A percentile compares a stretch with the other conserved stretches of the same genome.
phyloP scores from a whole-genome alignment of 2,113 vertebrate genomes.

The Alligator mississippiensis region DNA sequence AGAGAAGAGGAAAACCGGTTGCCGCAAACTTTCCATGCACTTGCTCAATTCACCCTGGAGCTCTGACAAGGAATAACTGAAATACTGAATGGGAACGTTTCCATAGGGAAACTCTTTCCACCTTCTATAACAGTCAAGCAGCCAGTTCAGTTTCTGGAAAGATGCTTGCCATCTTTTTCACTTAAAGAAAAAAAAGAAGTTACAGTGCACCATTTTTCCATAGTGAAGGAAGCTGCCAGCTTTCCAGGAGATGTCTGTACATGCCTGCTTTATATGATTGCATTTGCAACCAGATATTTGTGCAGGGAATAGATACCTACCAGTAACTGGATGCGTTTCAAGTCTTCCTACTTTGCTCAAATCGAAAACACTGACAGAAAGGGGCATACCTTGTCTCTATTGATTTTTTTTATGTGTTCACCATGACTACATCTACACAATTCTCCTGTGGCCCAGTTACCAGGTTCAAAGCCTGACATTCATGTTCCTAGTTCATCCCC shows the following conservation, averaged over 20 bases:
- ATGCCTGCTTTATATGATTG: not conserved
- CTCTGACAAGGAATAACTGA: slow-evolving; percentile 36
- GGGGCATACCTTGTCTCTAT: fast-evolving
- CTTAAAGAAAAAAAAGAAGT: slow-evolving; percentile 50
- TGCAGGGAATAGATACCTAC: not conserved
- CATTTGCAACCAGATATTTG: not conserved
- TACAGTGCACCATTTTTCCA: not conserved
- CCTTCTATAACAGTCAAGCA: slow-evolving; percentile 42
- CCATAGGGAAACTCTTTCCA: slow-evolving; percentile 5
- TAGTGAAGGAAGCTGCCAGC: slow-evolving; percentile 6
- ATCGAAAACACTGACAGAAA: not conserved
- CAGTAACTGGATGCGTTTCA: not conserved
- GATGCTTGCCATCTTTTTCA: slow-evolving; percentile 41
- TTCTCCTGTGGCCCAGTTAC: not conserved
- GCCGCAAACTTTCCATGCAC: slow-evolving; percentile 30
- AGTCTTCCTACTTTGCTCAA: not conserved
- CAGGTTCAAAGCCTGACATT: not conserved
- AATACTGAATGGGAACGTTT: not conserved
- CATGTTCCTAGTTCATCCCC: not conserved
- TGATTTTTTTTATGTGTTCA: not conserved
- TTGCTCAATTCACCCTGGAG: slow-evolving; percentile 23
- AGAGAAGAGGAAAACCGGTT: slow-evolving; percentile 34
- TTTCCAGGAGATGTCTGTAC: not conserved
- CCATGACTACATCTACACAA: not conserved
- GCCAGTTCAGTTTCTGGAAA: slow-evolving; percentile 27